Evolutionary conservation across 2,888 invertebrate species (phyloP), one percentile per base, ranked within the genome.

Genomic region (Tetheella fluctuosa): DNA sequence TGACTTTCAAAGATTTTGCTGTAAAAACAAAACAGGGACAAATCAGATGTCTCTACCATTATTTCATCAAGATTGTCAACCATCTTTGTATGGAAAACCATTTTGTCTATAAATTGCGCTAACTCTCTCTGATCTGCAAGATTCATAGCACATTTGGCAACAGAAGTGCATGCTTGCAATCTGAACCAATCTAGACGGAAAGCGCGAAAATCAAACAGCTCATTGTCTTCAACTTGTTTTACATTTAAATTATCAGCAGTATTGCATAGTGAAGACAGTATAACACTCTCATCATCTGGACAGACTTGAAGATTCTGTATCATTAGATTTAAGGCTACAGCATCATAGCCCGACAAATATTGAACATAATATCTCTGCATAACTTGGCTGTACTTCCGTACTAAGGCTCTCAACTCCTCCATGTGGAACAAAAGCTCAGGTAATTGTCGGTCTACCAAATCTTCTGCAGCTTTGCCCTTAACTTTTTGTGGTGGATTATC

Each of bases 291-390:
- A 84, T 99, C 99, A 89, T 99, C 99, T 0, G 98, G 98, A 74
- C 97, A 96, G 20, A 96, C 95, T 76, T 96, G 95, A 58, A 97
- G 89, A 83, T 96, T 97, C 80, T 97, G 97, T 84, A 96, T 96
- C 89, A 97, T 95, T 74, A 97, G 94, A 82, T 98, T 98, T 34
- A 99, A 90, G 62, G 97, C 96, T 25, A 98, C 97, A 20, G 99
- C 97, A 94, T 99, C 99, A 89, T 97, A 99, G 13, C 98, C 98
- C 42, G 97, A 96, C 60, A 99, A 93, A 93, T 99, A 99, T 89
- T 99, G 99, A 28, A 99, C 97, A 89, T 99, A 99, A 87, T 99
- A 99, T 68, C 99, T 95, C 88, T 99, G 99, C 94, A 99, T 97
- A 10, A 99, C 98, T 92, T 98, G 98, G 75, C 97, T 97, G 86